These are phyloP conservation scores for Paramisgurnus dabryanus DNA, from an alignment of 2,113 vertebrate species.

Conservation along the genomic window DNA sequence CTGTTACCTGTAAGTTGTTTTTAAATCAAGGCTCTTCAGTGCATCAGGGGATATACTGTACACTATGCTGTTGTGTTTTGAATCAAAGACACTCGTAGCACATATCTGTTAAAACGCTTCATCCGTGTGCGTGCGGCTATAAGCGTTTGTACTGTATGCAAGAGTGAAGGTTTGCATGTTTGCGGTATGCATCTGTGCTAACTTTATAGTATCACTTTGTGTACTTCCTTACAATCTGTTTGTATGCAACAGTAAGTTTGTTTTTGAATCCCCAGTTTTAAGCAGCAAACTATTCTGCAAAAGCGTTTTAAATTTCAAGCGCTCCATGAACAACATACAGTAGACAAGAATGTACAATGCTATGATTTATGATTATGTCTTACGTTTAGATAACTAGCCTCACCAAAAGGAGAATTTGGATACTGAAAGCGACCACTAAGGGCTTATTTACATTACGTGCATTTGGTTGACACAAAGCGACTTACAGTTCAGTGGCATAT, in stretches of 20 bases:
- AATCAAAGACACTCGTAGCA: slow-evolving; percentile 65
- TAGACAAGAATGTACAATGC: slow-evolving; percentile 50
- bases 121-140: slow-evolving; percentile 49
- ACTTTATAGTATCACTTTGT: slow-evolving; percentile 73
- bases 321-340: slow-evolving; percentile 13
- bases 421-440: slow-evolving; percentile 65
- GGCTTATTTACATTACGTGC: slow-evolving; percentile 65
- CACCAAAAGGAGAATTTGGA: slow-evolving; percentile 53
- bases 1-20: slow-evolving; percentile 7
- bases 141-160: slow-evolving; percentile 54
- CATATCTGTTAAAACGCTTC: slow-evolving; percentile 63
- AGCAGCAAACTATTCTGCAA: slow-evolving; percentile 34
- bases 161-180: slow-evolving; percentile 48
- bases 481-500: no score
- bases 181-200: slow-evolving; percentile 54
- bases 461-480: no score
- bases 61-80: slow-evolving; percentile 55
- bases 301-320: no score
- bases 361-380: slow-evolving; percentile 43
- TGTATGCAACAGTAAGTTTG: slow-evolving; percentile 63
- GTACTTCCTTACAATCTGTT: slow-evolving; percentile 60
- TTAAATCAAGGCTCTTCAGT: slow-evolving; percentile 24
- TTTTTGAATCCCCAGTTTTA: slow-evolving; percentile 56
- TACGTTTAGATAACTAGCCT: slow-evolving; percentile 20
- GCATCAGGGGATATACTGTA: slow-evolving; percentile 38